Evolutionary conservation across 2,888 invertebrate genomes (phyloP).

Genomic region (Orthosia cruda): DNA sequence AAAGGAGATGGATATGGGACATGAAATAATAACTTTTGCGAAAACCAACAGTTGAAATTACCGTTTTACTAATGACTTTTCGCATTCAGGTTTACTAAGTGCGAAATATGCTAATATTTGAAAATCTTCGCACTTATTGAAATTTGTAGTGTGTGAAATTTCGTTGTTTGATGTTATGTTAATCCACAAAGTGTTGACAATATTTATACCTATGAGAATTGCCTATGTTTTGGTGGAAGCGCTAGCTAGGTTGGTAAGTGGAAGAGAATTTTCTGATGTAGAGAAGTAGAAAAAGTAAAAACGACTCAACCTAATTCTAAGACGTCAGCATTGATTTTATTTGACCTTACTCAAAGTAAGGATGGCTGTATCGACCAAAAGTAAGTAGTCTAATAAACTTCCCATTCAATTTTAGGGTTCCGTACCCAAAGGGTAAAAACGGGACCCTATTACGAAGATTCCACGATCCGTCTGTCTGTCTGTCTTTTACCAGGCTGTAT

Average conservation of each 20-base stretch:
- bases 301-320: background rate
- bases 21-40: conserved; percentile 13
- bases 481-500: no score
- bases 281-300: no score
- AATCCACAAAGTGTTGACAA: background rate
- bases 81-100: conserved; percentile 20
- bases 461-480: no score
- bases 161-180: background rate
- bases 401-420: background rate
- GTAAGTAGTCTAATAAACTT: background rate
- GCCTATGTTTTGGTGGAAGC: background rate
- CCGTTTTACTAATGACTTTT: conserved; percentile 15
- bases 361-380: background rate
- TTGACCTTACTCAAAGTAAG: background rate
- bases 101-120: background rate
- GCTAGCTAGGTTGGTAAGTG: background rate
- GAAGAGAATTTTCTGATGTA: no score
- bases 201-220: background rate
- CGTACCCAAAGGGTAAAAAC: no score
- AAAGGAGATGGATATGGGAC: conserved; percentile 19
- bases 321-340: background rate
- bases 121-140: background rate
- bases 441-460: no score
- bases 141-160: conserved; percentile 2
- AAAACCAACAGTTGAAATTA: conserved; percentile 16